Evolutionary conservation across 2,797 vertebrate species (phyloP), one percentile per base, ranked within the genome.

Genomic region (Scomberomorus guttatus): DNA sequence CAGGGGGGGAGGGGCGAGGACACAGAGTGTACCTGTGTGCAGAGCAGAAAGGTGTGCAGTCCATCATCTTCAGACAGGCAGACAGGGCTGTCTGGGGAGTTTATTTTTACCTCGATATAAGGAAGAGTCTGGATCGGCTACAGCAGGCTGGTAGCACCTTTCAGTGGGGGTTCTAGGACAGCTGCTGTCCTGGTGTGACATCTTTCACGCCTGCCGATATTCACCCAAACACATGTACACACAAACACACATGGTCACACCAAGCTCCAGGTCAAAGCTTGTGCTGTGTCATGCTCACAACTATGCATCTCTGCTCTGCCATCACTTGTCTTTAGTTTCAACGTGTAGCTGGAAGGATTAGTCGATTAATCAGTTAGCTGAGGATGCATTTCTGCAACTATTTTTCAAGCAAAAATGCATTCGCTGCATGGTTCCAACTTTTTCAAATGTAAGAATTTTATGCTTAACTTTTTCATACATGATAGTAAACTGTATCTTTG

Each of bases 91-190:
- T 94, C 92, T 92, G 89, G 88, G 77, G 84, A 85, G 88, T 90
- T 92, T 93, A 93, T 93, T 94, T 94, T 94, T 93, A 93, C 84
- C 86, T 89, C 39, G 0, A 76, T 82, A 74, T 59, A 68, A 80
- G 81, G 81, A 69, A 80, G 37, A 78, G 85, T 81, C 71, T 79
- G 81, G 82, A 84, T 68, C 12, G 37, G 77, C 75, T 80, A 27
- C 77, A 55, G 82, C 50, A 27, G 76, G 44, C 79, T 70, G 59
- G 55, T 63, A 29, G 76, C 74, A 81, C 69, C 85, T 84, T 82
- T 84, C 79, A 65, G 50, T 17, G 22, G 59, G 68, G 75, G 52
- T 61, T 81, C 24, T 14, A 73, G 83, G 81, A 83, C 81, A 80
- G 82, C 66, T 77, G 67, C 74, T 37, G 54, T 84, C 81, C 85